Conservation (phyloP, 2,888 invertebrate species). For the Leptopilina syphax region DNA sequence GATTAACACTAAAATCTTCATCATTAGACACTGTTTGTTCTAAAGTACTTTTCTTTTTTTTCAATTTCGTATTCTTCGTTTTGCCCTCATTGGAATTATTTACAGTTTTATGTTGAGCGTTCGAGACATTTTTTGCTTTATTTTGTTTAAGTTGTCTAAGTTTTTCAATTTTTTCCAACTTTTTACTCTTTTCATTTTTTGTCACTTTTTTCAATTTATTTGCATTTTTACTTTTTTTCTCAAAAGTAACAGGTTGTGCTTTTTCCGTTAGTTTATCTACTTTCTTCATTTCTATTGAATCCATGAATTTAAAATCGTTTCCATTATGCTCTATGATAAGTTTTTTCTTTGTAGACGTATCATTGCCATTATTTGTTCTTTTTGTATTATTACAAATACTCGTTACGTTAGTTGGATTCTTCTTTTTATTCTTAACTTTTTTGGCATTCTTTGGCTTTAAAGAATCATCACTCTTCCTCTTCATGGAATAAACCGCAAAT, state of each 20-base stretch:
- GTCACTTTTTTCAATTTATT: neutral
- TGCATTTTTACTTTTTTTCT: neutral
- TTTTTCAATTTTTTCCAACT: neutral
- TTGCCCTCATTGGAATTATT: neutral
- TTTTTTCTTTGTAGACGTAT: neutral
- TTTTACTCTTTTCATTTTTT: constrained; percentile 22
- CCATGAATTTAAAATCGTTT: neutral
- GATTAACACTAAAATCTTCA: constrained; percentile 36
- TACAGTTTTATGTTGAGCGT: neutral
- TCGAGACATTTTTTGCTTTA: neutral
- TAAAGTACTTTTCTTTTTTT: constrained; percentile 11
- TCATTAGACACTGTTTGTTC: neutral
- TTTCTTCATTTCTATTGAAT: neutral
- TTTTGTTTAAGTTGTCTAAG: neutral
- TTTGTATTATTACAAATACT: constrained; percentile 13
- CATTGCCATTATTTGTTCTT: neutral
- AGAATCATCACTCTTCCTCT: constrained; percentile 13
- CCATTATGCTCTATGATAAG: neutral
- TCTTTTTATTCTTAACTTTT: constrained; percentile 9
- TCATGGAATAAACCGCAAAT: constrained; percentile 39
- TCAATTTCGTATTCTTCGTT: neutral
- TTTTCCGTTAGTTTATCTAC: neutral
- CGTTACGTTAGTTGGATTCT: neutral
- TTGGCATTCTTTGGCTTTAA: neutral
- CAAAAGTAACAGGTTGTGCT: neutral